Evolutionary conservation across 2,888 invertebrate genomes (phyloP).

Genomic region (Tipula confusa): DNA sequence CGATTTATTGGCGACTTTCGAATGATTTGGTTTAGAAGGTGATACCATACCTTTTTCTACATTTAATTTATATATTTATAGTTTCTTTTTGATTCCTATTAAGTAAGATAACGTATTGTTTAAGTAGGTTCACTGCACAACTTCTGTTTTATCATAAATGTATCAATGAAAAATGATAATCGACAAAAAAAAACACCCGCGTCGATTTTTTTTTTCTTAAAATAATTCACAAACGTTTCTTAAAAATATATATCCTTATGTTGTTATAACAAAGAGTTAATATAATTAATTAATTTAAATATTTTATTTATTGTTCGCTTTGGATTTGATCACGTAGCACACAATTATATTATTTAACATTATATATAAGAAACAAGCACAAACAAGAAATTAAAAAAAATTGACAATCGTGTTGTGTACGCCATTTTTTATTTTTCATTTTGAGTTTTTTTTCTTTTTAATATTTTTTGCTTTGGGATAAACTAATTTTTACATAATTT

Average conservation of each 20-base stretch:
- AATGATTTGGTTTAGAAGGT: slow-evolving; percentile 33
- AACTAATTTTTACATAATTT: background rate
- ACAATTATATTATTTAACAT: background rate
- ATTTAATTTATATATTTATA: slow-evolving; percentile 26
- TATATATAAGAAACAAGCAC: background rate
- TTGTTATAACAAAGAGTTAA: background rate
- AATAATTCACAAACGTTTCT: background rate
- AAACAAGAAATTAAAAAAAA: slow-evolving; percentile 20
- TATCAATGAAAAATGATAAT: background rate
- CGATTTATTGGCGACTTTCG: slow-evolving; percentile 44
- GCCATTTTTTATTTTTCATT: slow-evolving; percentile 25
- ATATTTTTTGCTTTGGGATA: background rate
- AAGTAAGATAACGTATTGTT: background rate
- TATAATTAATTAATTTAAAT: background rate
- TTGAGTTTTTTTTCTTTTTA: background rate
- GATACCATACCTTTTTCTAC: slow-evolving; percentile 32
- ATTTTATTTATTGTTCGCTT: background rate
- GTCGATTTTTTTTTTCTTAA: background rate
- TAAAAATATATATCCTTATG: background rate
- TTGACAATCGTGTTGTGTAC: slow-evolving; percentile 17
- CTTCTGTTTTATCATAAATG: background rate
- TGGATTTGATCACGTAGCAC: background rate
- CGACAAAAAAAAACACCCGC: background rate
- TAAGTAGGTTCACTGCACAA: background rate
- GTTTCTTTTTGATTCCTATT: background rate